A percentile compares a stretch with the other conserved stretches of the same genome.
These are phyloP conservation scores for Lottia scabra DNA, from an alignment of 2,888 invertebrate species.

Conservation along the genomic window DNA sequence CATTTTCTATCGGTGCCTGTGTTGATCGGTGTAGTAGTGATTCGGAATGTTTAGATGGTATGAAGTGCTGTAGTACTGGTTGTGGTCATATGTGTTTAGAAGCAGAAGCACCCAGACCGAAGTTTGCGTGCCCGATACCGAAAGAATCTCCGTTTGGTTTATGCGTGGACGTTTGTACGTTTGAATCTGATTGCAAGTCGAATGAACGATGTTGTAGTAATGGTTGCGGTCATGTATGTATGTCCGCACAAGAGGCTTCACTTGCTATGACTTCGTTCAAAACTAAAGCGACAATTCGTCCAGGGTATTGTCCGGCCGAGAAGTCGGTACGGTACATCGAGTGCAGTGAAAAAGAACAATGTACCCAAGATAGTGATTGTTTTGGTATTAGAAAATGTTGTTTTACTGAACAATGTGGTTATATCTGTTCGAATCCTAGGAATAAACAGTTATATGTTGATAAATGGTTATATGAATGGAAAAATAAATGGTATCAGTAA, in stretches of 20 bases:
- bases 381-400: constrained; percentile 1
- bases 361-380: background rate
- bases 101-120: background rate
- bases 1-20: background rate
- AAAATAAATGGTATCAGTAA: constrained; percentile 3
- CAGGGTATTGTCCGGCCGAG: background rate
- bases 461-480: background rate
- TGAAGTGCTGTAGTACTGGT: background rate
- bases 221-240: background rate
- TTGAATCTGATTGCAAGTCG: background rate
- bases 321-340: background rate
- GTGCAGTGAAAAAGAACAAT: constrained; percentile 1
- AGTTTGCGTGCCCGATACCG: background rate
- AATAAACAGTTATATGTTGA: background rate
- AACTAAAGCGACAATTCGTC: background rate
- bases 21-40: background rate
- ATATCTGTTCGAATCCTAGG: background rate
- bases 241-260: background rate
- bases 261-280: background rate
- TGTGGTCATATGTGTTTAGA: background rate
- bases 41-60: background rate
- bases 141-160: background rate
- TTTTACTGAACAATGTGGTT: background rate
- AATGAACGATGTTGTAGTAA: constrained; percentile 1
- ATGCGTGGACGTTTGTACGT: background rate